Evolutionary conservation across 92 coral and sea anemone genomes (phyloP), one percentile per base, ranked within the genome.

Genomic region (Palythoa grandis): DNA sequence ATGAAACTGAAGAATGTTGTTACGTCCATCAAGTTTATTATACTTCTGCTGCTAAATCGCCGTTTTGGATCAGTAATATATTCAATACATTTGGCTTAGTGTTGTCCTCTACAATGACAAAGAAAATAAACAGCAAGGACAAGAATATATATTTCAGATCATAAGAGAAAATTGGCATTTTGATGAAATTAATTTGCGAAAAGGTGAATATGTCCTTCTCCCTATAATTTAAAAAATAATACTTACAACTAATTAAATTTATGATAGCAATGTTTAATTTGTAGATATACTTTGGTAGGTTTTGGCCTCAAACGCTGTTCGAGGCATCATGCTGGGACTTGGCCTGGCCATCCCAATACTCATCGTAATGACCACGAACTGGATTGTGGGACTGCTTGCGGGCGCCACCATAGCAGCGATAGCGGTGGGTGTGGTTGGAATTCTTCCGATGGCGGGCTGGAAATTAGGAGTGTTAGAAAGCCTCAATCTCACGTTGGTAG

Each of bases 401-500:
- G 94, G 96, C 0, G 93, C 95, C 10, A 93, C 94, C 65, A 96
- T 96, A 5, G 88, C 95, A 16, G 92, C 93, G 40, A 90, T 94
- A 37, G 93, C 98, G 56, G 95, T 93, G 56, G 93, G 98, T 35
- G 98, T 96, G 3, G 98, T 96, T 53, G 98, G 98, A 7, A 91
- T 94, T 7, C 92, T 94, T 53, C 98, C 95, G 37, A 87, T 96
- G 88, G 93, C 93, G 11, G 98, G 98, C 43, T 96, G 98, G 98
- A 94, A 95, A 78, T 94, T 95, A 37, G 98, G 98, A 0, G 98
- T 95, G 9, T 86, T 95, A 14, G 98, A 95, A 87, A 94, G 98
- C 52, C 94, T 95, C 22, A 95, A 95, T 80, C 92, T 95, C 11
- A 95, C 98, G 24, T 93, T 95, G 69, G 98, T 95, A 7, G 98